Evolutionary conservation across 2,113 vertebrate species (phyloP).

Genomic region (Hyla sarda): DNA sequence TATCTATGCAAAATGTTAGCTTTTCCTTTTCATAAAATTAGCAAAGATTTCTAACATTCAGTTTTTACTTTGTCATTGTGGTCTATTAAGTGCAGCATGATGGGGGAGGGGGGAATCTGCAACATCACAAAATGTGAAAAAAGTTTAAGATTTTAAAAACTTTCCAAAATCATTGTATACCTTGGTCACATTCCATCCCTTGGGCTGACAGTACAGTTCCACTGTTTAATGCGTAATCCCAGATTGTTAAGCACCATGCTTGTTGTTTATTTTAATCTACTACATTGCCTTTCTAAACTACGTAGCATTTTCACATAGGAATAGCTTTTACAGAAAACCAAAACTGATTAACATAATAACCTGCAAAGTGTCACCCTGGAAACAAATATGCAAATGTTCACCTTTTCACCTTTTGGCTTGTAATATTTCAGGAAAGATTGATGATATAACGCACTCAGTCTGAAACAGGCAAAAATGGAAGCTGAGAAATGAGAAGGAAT

Average conservation of each 20-base stretch:
- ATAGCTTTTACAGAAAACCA: background rate
- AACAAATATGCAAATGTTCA: conserved; percentile 17
- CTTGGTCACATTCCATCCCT: background rate
- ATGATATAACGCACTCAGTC: background rate
- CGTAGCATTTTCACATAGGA: background rate
- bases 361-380: background rate
- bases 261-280: background rate
- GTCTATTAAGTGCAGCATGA: too few species aligned
- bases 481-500: conserved; percentile 8
- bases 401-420: conserved; percentile 18
- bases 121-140: too few species aligned
- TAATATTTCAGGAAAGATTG: conserved; percentile 4
- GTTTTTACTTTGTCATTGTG: too few species aligned
- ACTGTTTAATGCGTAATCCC: background rate
- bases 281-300: background rate
- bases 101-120: too few species aligned
- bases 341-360: conserved; percentile 14
- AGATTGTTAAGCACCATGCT: background rate
- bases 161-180: too few species aligned
- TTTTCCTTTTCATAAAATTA: too few species aligned
- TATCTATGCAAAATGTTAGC: too few species aligned
- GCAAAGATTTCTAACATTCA: too few species aligned
- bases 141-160: too few species aligned
- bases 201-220: background rate
- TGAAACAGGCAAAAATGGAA: background rate